phyloP scores from a whole-genome alignment of 2,797 vertebrate species.

The Telmatherina bonti region DNA sequence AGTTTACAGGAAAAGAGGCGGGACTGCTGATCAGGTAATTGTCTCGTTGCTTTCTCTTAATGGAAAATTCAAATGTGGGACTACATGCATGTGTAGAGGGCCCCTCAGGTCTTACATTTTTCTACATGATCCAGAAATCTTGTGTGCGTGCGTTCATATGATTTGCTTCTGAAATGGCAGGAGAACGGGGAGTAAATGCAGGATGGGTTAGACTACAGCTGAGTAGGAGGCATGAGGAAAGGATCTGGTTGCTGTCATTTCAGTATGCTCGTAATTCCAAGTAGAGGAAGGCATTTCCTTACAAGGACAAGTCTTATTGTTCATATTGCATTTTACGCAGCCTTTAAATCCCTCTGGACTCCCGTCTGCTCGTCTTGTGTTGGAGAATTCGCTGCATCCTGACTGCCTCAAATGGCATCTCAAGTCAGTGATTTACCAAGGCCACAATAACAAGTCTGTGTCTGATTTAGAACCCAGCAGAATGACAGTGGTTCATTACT shows the following conservation, averaged over 20 bases:
- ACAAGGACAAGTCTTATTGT: slow-evolving; percentile 56
- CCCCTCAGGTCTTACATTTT: background rate
- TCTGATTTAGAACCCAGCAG: slow-evolving; percentile 60
- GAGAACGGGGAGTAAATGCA: slow-evolving; percentile 7
- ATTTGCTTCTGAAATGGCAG: slow-evolving; percentile 1
- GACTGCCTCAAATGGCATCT: slow-evolving; percentile 52
- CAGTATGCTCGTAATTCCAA: slow-evolving; percentile 20
- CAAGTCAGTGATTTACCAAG: slow-evolving; percentile 60
- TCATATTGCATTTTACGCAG: slow-evolving; percentile 39
- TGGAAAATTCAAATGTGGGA: background rate
- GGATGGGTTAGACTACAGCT: slow-evolving; percentile 1
- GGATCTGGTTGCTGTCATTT: slow-evolving; percentile 51
- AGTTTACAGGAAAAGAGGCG: background rate
- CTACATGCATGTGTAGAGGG: background rate
- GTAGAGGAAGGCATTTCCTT: slow-evolving; percentile 54
- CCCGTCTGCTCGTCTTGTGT: slow-evolving; percentile 27
- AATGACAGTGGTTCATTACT: slow-evolving; percentile 52
- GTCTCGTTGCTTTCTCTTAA: background rate
- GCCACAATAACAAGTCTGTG: slow-evolving; percentile 66
- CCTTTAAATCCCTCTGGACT: slow-evolving; percentile 33
- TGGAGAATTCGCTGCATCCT: slow-evolving; percentile 47
- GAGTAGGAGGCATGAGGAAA: slow-evolving; percentile 20
- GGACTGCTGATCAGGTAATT: background rate
- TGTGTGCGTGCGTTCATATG: background rate
- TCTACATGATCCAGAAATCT: background rate